Base-by-base conservation (phyloP, 2,113 vertebrate genomes). In the Machaerirhynchus nigripectus region DNA sequence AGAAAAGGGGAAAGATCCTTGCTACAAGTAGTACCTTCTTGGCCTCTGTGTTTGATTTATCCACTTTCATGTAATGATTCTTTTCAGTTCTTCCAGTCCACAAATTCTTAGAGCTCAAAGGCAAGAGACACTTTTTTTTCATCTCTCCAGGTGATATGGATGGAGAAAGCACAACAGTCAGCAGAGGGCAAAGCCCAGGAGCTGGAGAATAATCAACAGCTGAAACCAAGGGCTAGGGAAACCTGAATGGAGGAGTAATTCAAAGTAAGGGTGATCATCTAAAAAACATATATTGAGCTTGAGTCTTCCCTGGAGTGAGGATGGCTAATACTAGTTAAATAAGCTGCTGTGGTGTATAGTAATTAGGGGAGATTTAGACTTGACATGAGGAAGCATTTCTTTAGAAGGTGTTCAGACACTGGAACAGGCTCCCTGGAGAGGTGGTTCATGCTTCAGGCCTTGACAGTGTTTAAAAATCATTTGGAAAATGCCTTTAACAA, bases 81-180 rank as follows among this genome's bases (percentile, higher is more conserved):
- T 61, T 89, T 93, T 42, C 83, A 69, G 28, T 92, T 94, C 35
- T 88, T 76, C 40, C 67, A 53, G 9, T 68, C 8, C 14, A 74
- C 5, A 53, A 69, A n/a, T 28, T 63, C 37, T 37, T 44, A 13
- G 31, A 74, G 20, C n/a, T 76, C 24, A 49, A 65, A 87, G 70
- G 57, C 31, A 67, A 56, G 79, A 59, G 30, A 23, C 33, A 28
- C 24, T 26, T 84, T 63, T 40, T 44, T 57, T 63, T 27, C 31
- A 11, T 67, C 19, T 64, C 5, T 42, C 19, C 0, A 21, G 16
- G 27, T 2, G 1, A 27, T 13, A 8, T 18, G 67, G 28, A 46
- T 83, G 50, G 84, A 65, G 74, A 71, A 71, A 35, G 33, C 46
- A 30, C 13, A 73, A 5, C 17, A 56, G 31, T 31, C 65, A 64